These are phyloP conservation scores for Terebella lapidaria DNA, from an alignment of 2,888 invertebrate species.

Conservation along the genomic window DNA sequence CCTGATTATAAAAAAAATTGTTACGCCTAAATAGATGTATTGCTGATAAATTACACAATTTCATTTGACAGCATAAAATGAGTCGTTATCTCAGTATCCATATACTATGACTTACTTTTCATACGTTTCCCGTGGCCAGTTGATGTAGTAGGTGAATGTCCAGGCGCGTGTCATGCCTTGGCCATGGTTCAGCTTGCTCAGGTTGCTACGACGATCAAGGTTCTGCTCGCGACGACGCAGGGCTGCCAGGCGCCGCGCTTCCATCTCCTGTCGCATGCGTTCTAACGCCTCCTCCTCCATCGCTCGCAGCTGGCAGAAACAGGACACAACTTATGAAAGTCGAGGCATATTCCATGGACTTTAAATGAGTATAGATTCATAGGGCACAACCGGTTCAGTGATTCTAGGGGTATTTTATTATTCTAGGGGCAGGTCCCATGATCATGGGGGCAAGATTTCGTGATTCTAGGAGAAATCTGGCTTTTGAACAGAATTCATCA, in stretches of 20 bases:
- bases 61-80: too few species aligned
- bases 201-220: conserved; percentile 32
- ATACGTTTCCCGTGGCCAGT: conserved; percentile 44
- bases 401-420: too few species aligned
- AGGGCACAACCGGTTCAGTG: too few species aligned
- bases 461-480: too few species aligned
- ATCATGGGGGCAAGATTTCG: too few species aligned
- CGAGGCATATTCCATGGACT: too few species aligned
- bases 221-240: conserved; percentile 37
- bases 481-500: too few species aligned
- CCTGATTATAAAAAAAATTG: not conserved
- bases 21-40: too few species aligned
- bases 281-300: conserved; percentile 36
- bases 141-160: conserved; percentile 44
- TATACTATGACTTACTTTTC: conserved; percentile 28
- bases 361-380: too few species aligned
- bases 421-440: too few species aligned
- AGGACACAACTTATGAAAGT: not conserved
- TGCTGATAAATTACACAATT: too few species aligned
- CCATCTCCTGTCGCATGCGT: conserved; percentile 33
- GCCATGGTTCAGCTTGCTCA: conserved; percentile 33
- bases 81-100: too few species aligned
- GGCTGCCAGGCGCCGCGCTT: conserved; percentile 28
- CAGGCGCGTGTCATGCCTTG: conserved; percentile 44
- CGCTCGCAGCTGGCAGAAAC: conserved; percentile 28